Evolutionary conservation across 2,888 invertebrate species (phyloP), one percentile per base, ranked within the genome.

Genomic region (Sarcophaga subvicina): DNA sequence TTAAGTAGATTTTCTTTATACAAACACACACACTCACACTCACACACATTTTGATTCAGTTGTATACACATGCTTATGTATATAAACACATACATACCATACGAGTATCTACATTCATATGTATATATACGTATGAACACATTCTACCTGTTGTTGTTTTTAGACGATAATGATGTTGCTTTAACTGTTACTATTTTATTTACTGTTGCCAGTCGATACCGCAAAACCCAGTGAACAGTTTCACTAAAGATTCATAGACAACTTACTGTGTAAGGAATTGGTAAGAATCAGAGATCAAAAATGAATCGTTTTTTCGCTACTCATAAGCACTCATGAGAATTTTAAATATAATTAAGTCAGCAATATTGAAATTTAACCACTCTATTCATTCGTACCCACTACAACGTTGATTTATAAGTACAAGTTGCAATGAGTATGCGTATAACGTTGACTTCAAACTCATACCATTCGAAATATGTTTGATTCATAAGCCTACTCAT

Each of bases 1-100:
- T 90, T 91, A 91, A 91, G 90, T 91, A 91, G 90, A 91, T 91
- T 90, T 88, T 89, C 90, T 90, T 89, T 89, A 73, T 63, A 72
- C 64, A 66, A 20, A 62, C 45, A 67, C 12, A 14, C 37, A 27
- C 10, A 45, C 45, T 12, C 12, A 11, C 8, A 27, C 10, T 22
- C 22, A 0, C 14, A 27, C 66, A n/a, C 25, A 59, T 14, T 25
- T 17, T 47, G 1, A 22, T 22, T 2, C 12, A 14, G 10, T 20
- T 22, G 22, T 49, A 17, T 49, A 22, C 8, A 37, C 2, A 37
- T 72, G 12, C 17, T 14, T 49, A 54, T 71, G 27, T 11, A 11
- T 12, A n/a, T 49, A 22, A 22, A n/a, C 37, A 27, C 25, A 22
- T 45, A 1, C 73, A 37, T 6, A 37, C 6, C 37, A 37, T 37